Conservation (phyloP, 2,797 vertebrate genomes). For the Myotis pilosus region DNA sequence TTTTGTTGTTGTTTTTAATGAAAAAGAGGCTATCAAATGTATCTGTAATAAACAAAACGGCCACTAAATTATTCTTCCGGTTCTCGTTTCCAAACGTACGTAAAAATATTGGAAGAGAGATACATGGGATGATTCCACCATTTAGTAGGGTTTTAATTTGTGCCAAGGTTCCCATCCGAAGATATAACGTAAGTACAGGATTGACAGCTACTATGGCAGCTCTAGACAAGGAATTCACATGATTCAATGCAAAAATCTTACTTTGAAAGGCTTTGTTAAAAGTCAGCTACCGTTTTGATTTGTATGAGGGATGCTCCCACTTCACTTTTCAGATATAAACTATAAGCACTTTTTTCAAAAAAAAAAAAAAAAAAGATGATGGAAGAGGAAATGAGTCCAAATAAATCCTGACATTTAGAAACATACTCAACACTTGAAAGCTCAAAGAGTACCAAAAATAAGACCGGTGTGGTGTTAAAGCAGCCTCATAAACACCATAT, state of each 20-base stretch:
- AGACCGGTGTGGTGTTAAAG: not conserved
- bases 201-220: not conserved
- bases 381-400: slow-evolving; percentile 16
- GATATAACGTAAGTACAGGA: not conserved
- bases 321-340: slow-evolving; percentile 40
- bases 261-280: not conserved
- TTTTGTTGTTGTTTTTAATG: not conserved
- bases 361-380: not conserved
- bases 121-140: not conserved
- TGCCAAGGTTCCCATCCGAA: not conserved
- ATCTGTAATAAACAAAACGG: slow-evolving; percentile 55
- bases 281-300: not conserved
- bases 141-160: not conserved
- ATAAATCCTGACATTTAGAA: slow-evolving; percentile 63
- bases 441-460: slow-evolving; percentile 51
- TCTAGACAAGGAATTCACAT: not conserved
- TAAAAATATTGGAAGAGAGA: slow-evolving; percentile 16
- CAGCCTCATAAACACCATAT: slow-evolving; percentile 1
- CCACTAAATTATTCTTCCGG: slow-evolving; percentile 12
- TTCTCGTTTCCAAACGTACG: slow-evolving; percentile 46
- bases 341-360: slow-evolving; percentile 21
- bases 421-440: slow-evolving; percentile 51
- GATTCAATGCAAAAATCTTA: not conserved
- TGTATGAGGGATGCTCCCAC: not conserved
- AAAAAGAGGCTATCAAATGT: slow-evolving; percentile 14